phyloP scores from a whole-genome alignment of 2,888 invertebrate species.

The Pollenia labialis region DNA sequence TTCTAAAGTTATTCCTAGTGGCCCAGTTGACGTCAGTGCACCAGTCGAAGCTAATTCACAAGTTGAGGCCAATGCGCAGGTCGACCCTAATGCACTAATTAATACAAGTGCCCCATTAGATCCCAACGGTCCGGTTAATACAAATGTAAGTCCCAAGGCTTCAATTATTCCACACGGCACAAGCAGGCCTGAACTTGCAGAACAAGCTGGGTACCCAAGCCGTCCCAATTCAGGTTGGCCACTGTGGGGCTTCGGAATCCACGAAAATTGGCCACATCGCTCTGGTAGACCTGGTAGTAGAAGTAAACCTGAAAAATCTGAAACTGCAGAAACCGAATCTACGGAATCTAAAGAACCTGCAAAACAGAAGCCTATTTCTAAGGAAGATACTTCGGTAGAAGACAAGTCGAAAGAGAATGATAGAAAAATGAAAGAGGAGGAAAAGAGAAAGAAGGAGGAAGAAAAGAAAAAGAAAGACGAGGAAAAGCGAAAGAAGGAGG shows the following conservation, averaged over 20 bases:
- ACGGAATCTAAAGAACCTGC: constrained; percentile 74
- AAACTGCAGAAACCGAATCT: constrained; percentile 77
- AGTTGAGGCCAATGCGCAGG: constrained; percentile 48
- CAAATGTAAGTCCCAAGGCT: constrained; percentile 35
- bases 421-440: constrained; percentile 43
- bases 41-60: constrained; percentile 59
- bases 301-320: constrained; percentile 57
- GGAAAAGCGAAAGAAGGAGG: constrained; percentile 41
- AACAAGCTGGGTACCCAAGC: too few species aligned
- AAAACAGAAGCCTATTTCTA: constrained; percentile 54
- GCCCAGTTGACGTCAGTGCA: constrained; percentile 59
- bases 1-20: too few species aligned
- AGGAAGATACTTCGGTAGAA: constrained; percentile 68
- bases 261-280: not conserved
- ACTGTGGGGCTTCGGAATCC: too few species aligned
- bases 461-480: constrained; percentile 54
- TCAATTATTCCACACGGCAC: constrained; percentile 38
- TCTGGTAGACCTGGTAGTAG: constrained; percentile 5
- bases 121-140: constrained; percentile 37
- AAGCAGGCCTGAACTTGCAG: too few species aligned
- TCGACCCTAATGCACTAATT: constrained; percentile 51
- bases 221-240: too few species aligned
- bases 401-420: constrained; percentile 57
- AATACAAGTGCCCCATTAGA: constrained; percentile 53
- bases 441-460: constrained; percentile 26